A percentile compares a stretch with the other conserved stretches of the same genome.
Evolutionary conservation across 1,140 invertebrate species (phyloP).

Genomic region (Drosophila guanche): DNA sequence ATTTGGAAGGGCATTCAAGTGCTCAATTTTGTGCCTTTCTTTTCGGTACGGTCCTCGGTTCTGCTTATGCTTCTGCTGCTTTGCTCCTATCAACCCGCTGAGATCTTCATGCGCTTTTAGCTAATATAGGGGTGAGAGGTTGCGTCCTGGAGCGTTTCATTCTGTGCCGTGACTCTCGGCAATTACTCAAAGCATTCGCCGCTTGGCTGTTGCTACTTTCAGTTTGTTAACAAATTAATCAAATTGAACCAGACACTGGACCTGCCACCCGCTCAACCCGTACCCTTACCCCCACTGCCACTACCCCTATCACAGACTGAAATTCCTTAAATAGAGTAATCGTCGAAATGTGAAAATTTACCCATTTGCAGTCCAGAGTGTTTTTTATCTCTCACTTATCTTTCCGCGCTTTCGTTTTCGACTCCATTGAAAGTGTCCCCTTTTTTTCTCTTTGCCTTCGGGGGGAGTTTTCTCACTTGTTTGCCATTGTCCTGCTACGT

Average conservation of each 20-base stretch:
- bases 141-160: conserved; percentile 19
- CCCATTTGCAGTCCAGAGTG: conserved; percentile 45
- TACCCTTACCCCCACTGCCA: not conserved
- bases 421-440: conserved; percentile 54
- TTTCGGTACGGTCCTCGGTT: conserved; percentile 10
- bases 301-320: too few species aligned
- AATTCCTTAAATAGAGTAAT: conserved; percentile 62
- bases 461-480: conserved; percentile 75
- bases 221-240: conserved; percentile 82
- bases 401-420: conserved; percentile 43
- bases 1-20: conserved; percentile 60
- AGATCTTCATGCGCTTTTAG: conserved; percentile 80
- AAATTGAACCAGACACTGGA: conserved; percentile 66
- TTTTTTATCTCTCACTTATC: conserved; percentile 62
- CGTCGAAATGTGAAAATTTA: conserved; percentile 58
- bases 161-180: conserved; percentile 67
- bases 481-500: conserved; percentile 50
- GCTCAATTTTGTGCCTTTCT: conserved; percentile 67
- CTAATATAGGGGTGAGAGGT: conserved; percentile 56
- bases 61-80: conserved; percentile 3
- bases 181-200: conserved; percentile 69
- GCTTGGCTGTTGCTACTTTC: conserved; percentile 69
- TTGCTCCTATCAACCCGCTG: conserved; percentile 50
- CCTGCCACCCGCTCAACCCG: conserved; percentile 12
- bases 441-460: conserved; percentile 5